Conservation (phyloP, 2,888 invertebrate genomes). For the Cosmorhoe ocellata region DNA sequence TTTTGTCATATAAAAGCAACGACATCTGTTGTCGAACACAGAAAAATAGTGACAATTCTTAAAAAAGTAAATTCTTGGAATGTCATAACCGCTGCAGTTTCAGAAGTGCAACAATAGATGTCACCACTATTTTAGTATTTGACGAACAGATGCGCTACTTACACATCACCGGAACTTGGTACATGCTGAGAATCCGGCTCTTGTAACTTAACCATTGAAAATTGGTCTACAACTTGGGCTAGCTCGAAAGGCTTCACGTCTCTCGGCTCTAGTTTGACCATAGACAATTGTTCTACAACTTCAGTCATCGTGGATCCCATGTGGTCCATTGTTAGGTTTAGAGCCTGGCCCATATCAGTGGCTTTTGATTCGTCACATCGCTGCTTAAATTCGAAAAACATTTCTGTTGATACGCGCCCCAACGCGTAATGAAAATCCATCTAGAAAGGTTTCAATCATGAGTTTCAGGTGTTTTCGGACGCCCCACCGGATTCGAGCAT, state of each 20-base stretch:
- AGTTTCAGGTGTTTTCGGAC: not conserved
- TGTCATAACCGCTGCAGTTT: not conserved
- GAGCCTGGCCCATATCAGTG: not conserved
- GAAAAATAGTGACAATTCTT: slow-evolving; percentile 33
- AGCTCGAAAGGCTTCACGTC: slow-evolving; percentile 1
- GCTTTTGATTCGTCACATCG: not conserved
- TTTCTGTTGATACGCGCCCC: slow-evolving; percentile 1
- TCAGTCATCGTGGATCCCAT: slow-evolving; percentile 4
- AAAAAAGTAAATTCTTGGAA: not conserved
- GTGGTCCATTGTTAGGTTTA: slow-evolving; percentile 7
- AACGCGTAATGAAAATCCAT: slow-evolving; percentile 2
- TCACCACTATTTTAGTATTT: slow-evolving; percentile 31
- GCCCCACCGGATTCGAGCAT: slow-evolving; percentile 9
- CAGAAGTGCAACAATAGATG: slow-evolving; percentile 29
- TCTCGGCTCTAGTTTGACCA: slow-evolving; percentile 3
- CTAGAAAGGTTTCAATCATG: slow-evolving; percentile 7
- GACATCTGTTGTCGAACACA: slow-evolving; percentile 35
- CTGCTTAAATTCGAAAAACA: slow-evolving; percentile 4
- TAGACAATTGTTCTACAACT: slow-evolving; percentile 6
- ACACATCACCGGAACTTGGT: slow-evolving; percentile 28
- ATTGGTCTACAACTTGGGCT: not conserved
- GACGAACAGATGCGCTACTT: slow-evolving; percentile 38
- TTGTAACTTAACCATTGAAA: slow-evolving; percentile 8
- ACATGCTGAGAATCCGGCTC: slow-evolving; percentile 12
- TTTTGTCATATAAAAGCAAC: slow-evolving; percentile 22